phyloP scores from a whole-genome alignment of 35 echinoderm and acorn worm species.

The Chiridota heheva region DNA sequence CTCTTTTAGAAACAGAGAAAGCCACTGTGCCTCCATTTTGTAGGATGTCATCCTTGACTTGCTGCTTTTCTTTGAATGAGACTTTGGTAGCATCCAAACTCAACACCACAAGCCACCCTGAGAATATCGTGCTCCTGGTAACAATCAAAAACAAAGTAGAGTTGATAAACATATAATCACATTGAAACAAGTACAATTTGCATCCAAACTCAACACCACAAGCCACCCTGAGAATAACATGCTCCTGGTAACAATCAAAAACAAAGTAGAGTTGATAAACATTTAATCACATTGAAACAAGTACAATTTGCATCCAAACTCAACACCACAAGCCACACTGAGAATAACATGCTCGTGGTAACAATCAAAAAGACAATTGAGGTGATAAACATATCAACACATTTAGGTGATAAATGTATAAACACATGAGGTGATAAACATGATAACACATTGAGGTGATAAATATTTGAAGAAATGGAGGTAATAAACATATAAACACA shows the following conservation, averaged over 20 bases:
- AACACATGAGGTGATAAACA: background rate
- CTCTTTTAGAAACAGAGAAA: constrained; percentile 34
- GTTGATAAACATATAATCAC: too few relatives aligned
- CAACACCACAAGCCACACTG: constrained; percentile 26
- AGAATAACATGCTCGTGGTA: background rate
- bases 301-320: constrained; percentile 16
- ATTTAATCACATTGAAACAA: too few relatives aligned
- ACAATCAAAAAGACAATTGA: background rate
- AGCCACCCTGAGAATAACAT: constrained; percentile 14
- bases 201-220: constrained; percentile 27
- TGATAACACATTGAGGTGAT: too few relatives aligned
- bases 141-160: background rate
- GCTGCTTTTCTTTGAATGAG: background rate
- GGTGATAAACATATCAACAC: too few relatives aligned
- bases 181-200: too few relatives aligned
- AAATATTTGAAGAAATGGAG: background rate
- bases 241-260: background rate
- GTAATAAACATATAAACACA: too few relatives aligned
- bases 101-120: constrained; percentile 28
- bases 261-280: background rate
- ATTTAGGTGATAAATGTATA: background rate
- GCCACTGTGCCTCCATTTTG: constrained; percentile 13
- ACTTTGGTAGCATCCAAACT: background rate
- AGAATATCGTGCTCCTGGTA: background rate
- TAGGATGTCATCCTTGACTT: constrained; percentile 15